Evolutionary conservation across 2,113 vertebrate genomes (phyloP).

Genomic region (Callipepla californica): DNA sequence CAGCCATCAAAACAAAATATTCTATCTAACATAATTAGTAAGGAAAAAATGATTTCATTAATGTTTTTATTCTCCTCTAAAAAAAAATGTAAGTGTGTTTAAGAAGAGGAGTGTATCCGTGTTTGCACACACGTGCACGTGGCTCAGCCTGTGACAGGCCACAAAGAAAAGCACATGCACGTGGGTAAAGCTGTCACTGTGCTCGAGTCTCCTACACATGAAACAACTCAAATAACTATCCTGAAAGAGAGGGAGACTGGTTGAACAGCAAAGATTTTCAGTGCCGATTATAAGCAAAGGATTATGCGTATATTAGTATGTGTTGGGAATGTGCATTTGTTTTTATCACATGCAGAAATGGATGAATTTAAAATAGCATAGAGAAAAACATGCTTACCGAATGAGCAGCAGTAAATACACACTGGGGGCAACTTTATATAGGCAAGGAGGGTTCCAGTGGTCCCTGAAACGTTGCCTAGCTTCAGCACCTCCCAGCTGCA

Average conservation of each 20-base stretch:
- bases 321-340: not conserved
- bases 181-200: not conserved
- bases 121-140: rapidly evolving
- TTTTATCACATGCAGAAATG: not conserved
- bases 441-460: not conserved
- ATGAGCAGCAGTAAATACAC: not conserved
- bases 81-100: not conserved
- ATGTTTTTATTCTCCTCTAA: not conserved
- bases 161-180: rapidly evolving
- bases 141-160: not conserved
- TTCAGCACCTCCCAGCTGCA: not conserved
- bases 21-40: not conserved
- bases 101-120: not conserved
- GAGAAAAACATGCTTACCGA: not conserved
- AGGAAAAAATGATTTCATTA: not conserved
- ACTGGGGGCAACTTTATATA: not conserved
- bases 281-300: not conserved
- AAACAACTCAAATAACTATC: not conserved
- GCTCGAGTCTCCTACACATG: not conserved
- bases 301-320: not conserved
- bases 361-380: not conserved
- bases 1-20: not conserved
- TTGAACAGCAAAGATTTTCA: not conserved
- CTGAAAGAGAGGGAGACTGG: not conserved
- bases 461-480: not conserved